Conservation (phyloP, 2,797 vertebrate genomes). For the Coreius guichenoti region DNA sequence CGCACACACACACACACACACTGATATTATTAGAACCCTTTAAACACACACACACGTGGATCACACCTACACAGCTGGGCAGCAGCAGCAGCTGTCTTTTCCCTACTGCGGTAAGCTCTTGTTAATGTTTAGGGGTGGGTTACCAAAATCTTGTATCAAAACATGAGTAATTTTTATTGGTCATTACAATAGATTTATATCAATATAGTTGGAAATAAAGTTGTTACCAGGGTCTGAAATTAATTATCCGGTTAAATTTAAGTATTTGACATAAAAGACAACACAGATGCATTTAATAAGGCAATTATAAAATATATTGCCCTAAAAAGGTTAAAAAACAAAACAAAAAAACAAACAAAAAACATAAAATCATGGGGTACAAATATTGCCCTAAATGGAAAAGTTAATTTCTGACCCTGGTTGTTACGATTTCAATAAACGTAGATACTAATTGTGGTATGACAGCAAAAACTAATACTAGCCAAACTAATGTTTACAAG, state of each 20-base stretch:
- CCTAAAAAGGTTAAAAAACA: too few species aligned
- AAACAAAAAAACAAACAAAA: too few species aligned
- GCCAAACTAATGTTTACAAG: too few species aligned
- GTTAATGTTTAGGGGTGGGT: background rate
- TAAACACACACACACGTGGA: constrained; percentile 6
- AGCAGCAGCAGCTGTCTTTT: background rate
- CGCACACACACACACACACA: constrained; percentile 21
- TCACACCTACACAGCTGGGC: constrained; percentile 18
- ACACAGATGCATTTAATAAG: too few species aligned
- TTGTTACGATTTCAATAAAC: too few species aligned
- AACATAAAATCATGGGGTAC: too few species aligned
- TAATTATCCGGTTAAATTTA: background rate
- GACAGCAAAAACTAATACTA: too few species aligned
- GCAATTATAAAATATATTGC: too few species aligned
- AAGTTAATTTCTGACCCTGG: too few species aligned
- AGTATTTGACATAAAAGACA: too few species aligned
- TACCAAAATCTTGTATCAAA: background rate
- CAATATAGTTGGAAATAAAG: background rate
- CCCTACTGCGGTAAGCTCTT: background rate
- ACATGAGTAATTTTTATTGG: background rate
- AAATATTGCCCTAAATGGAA: too few species aligned
- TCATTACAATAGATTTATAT: background rate
- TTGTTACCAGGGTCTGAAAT: background rate
- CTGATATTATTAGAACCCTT: constrained; percentile 51
- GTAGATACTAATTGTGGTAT: too few species aligned